phyloP scores from a whole-genome alignment of 2,797 vertebrate genomes.

The Tinamus major region DNA sequence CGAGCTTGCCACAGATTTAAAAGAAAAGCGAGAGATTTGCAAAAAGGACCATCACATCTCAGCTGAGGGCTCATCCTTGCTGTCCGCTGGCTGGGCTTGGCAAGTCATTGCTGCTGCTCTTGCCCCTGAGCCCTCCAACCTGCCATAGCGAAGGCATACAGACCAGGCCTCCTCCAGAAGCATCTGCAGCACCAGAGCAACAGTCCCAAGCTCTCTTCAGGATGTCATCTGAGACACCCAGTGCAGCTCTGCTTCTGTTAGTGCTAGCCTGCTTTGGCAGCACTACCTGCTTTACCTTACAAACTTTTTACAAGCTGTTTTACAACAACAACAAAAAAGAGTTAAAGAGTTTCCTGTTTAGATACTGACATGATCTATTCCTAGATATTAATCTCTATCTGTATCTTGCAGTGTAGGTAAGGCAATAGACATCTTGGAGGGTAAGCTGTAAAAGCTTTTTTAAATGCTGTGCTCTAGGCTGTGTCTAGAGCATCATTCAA shows the following conservation, averaged over 20 bases:
- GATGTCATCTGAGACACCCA: too few relatives aligned
- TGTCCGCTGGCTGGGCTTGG: not conserved
- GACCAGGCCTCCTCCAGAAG: not conserved
- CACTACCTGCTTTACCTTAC: not conserved
- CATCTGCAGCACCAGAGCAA: not conserved
- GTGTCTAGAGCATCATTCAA: not conserved
- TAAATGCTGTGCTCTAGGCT: not conserved
- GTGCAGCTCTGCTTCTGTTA: not conserved
- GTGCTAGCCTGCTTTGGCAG: not conserved
- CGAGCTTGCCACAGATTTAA: not conserved
- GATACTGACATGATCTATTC: not conserved
- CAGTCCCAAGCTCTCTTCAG: not conserved
- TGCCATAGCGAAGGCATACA: accelerated
- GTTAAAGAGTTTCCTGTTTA: not conserved
- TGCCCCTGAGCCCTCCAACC: accelerated
- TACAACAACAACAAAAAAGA: not conserved
- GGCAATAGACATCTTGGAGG: not conserved
- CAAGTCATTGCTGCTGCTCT: not conserved
- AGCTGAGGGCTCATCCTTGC: accelerated
- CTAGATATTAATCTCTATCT: not conserved
- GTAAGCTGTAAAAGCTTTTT: not conserved
- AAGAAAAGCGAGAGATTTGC: not conserved
- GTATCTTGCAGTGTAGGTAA: not conserved
- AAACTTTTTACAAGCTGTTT: not conserved
- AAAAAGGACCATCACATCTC: not conserved